A percentile compares a stretch with the other conserved stretches of the same genome.
Conservation (phyloP, 2,113 vertebrate genomes). For the Ranitomeya imitator region DNA sequence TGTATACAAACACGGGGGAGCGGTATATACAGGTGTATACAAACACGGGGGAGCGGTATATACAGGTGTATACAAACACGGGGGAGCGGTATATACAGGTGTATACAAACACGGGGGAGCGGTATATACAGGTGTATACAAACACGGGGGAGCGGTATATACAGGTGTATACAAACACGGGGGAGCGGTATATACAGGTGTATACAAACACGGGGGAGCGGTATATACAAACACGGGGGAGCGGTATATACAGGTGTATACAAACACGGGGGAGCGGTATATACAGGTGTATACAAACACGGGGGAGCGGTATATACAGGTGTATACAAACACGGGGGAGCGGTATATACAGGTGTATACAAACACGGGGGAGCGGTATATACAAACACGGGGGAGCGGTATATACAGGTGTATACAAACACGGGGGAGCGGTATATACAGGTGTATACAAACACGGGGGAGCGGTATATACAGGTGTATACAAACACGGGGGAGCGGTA, state of each 20-base stretch:
- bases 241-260: too few relatives aligned
- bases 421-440: not conserved
- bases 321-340: not conserved
- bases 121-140: not conserved
- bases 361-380: not conserved
- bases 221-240: too few relatives aligned
- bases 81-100: not conserved
- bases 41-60: not conserved
- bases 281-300: not conserved
- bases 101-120: not conserved
- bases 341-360: too few relatives aligned
- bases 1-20: too few relatives aligned
- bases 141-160: not conserved
- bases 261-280: not conserved
- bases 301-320: too few relatives aligned
- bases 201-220: too few relatives aligned
- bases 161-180: not conserved
- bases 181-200: not conserved
- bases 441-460: not conserved
- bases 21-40: not conserved
- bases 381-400: not conserved
- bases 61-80: too few relatives aligned
- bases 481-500: not conserved
- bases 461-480: not conserved
- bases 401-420: too few relatives aligned